Base-by-base conservation (phyloP, 2,113 vertebrate species). In the Ptychochromis oligacanthus region DNA sequence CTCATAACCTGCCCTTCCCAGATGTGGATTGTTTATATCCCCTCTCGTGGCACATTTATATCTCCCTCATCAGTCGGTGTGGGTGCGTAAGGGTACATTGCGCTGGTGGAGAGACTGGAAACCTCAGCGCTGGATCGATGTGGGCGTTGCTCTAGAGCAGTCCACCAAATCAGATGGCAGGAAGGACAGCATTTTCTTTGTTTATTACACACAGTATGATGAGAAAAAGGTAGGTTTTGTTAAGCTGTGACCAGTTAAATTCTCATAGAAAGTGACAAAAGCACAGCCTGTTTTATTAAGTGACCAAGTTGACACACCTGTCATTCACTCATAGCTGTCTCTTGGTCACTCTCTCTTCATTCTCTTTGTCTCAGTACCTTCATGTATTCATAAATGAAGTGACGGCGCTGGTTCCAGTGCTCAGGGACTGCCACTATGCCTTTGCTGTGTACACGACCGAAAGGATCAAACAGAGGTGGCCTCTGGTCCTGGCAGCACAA, bases 41-140 rank as follows among this genome's bases (percentile, higher is more conserved):
- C 2, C n/a, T 17, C 38, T 34, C 40, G 1, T 9, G 28, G 13
- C 20, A 38, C 46, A 9, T n/a, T n/a, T n/a, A n/a, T n/a, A n/a
- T 55, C 24, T 72, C 67, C 49, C 40, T 18, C 7, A 3, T 7
- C 91, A 99, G 98, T 97, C 97, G 0, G 97, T 99, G 83, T 98
- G 97, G 97, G 96, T 99, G 88, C 97, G 97, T 88, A 97, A 97
- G 2, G 97, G 97, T 4, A 22, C 92, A 3, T 79, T 99, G 93
- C 97, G 97, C 31, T 99, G 98, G 98, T 98, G 97, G 98, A 97
- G 97, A 31, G 97, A 97, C 84, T 97, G 97, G 97, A 97, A 96
- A 78, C 98, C 98, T 4, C 95, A 97, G 58, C 97, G 96, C 74
- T 99, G 98, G 98, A 94, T 98, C 86, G 97, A 99, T 0, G 97